A percentile compares a stretch with the other conserved stretches of the same genome.
Conservation (phyloP, 2,113 vertebrate genomes). For the Rattus norvegicus region DNA sequence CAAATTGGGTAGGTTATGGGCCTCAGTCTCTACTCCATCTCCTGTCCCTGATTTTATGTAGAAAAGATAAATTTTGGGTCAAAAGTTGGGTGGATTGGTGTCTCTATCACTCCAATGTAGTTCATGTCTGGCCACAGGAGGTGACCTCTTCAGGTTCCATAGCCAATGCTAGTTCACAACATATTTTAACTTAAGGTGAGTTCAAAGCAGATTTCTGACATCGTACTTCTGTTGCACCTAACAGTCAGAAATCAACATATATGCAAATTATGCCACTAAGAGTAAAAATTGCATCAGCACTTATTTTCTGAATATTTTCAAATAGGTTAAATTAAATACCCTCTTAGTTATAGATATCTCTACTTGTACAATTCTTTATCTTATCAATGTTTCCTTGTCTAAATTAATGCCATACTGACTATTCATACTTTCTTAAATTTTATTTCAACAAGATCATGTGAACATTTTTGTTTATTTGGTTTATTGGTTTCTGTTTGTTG, state of each 20-base stretch:
- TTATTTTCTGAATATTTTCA: not conserved
- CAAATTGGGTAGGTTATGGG: no score
- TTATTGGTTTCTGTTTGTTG: not conserved
- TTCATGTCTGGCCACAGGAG: no score
- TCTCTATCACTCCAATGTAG: no score
- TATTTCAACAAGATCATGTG: not conserved
- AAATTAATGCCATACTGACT: not conserved
- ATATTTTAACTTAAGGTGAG: not conserved
- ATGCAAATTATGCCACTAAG: not conserved
- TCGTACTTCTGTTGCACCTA: not conserved
- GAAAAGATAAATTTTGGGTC: no score
- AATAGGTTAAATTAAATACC: not conserved
- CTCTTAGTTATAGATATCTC: not conserved
- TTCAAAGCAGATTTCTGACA: not conserved
- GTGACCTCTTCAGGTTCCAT: no score
- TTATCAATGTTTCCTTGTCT: not conserved
- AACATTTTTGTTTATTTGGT: not conserved
- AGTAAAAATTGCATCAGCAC: not conserved
- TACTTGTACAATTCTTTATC: not conserved
- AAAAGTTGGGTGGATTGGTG: no score
- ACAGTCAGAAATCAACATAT: not conserved
- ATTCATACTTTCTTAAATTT: not conserved
- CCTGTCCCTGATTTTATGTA: no score
- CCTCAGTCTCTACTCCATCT: no score
- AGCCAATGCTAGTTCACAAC: no score